Evolutionary conservation across 2,888 invertebrate species (phyloP).

Genomic region (Spodoptera littoralis): DNA sequence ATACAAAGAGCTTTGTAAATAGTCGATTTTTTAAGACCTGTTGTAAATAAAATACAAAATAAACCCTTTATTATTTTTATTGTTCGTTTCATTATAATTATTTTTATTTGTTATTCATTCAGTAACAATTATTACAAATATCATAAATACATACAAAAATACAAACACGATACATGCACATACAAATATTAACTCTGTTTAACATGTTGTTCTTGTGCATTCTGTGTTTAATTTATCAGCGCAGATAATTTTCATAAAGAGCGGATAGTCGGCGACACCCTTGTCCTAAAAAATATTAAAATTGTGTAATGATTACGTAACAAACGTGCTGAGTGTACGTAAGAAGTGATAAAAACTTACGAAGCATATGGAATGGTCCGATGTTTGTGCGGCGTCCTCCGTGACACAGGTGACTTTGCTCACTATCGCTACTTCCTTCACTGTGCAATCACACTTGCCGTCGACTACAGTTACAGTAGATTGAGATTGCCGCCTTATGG

Average conservation of each 20-base stretch:
- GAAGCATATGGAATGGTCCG: constrained; percentile 71
- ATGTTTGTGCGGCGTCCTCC: constrained; percentile 69
- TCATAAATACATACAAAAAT: too few species aligned
- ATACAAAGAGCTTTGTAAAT: constrained; percentile 60
- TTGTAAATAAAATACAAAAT: constrained; percentile 64
- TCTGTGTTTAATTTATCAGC: constrained; percentile 64
- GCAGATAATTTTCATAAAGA: constrained; percentile 73
- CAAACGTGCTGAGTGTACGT: constrained; percentile 10
- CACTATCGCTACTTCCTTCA: constrained; percentile 23
- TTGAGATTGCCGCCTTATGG: constrained; percentile 25
- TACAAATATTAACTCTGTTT: too few species aligned
- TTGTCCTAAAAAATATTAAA: constrained; percentile 62
- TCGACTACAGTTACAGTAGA: constrained; percentile 31
- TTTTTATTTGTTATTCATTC: too few species aligned
- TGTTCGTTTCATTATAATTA: constrained; percentile 44
- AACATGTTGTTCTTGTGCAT: neutral
- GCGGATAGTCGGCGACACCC: constrained; percentile 54
- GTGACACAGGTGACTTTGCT: constrained; percentile 29
- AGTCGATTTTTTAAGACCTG: constrained; percentile 50
- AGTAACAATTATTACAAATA: too few species aligned
- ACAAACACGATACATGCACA: too few species aligned
- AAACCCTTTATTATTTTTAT: constrained; percentile 38
- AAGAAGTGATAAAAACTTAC: constrained; percentile 66
- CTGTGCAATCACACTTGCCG: constrained; percentile 2
- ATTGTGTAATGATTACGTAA: constrained; percentile 32